phyloP scores from a whole-genome alignment of 2,113 vertebrate species.

The rat (Rattus norvegicus) region DNA sequence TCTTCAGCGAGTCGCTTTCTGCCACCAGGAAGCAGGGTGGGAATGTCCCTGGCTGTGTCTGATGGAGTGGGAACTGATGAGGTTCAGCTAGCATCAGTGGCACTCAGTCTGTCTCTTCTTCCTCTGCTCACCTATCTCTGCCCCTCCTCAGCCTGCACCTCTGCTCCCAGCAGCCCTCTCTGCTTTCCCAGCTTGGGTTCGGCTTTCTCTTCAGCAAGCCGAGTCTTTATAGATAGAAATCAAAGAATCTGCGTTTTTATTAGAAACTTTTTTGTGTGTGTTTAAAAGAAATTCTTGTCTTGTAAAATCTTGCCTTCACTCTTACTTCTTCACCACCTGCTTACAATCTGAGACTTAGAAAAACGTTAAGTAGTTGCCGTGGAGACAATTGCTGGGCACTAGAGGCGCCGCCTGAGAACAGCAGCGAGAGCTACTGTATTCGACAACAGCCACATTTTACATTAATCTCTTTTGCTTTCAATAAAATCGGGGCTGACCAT shows the following conservation, averaged over 20 bases:
- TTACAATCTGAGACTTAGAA: constrained; percentile 57
- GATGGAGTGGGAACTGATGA: not conserved
- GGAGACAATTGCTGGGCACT: constrained; percentile 47
- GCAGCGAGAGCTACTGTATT: not conserved
- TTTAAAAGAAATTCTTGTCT: constrained; percentile 57
- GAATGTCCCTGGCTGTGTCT: not conserved
- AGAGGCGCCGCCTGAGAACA: constrained; percentile 38
- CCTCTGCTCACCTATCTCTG: not conserved
- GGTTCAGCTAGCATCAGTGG: not conserved
- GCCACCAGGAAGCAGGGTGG: too few relatives aligned
- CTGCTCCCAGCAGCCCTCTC: not conserved
- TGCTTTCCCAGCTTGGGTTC: not conserved
- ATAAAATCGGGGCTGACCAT: not conserved
- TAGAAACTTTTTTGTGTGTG: not conserved
- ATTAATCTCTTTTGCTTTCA: constrained; percentile 39
- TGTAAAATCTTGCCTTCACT: constrained; percentile 26
- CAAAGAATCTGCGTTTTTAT: constrained; percentile 49
- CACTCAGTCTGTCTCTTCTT: not conserved
- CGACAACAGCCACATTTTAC: not conserved
- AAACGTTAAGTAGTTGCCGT: constrained; percentile 60
- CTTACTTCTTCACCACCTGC: not conserved
- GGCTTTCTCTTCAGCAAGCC: too few relatives aligned
- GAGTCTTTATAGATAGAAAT: not conserved
- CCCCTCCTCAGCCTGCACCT: accelerated
- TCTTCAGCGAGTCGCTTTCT: not conserved